A percentile compares a stretch with the other conserved stretches of the same genome.
Conservation (phyloP, 2,113 vertebrate species). For the Apodemus sylvaticus region DNA sequence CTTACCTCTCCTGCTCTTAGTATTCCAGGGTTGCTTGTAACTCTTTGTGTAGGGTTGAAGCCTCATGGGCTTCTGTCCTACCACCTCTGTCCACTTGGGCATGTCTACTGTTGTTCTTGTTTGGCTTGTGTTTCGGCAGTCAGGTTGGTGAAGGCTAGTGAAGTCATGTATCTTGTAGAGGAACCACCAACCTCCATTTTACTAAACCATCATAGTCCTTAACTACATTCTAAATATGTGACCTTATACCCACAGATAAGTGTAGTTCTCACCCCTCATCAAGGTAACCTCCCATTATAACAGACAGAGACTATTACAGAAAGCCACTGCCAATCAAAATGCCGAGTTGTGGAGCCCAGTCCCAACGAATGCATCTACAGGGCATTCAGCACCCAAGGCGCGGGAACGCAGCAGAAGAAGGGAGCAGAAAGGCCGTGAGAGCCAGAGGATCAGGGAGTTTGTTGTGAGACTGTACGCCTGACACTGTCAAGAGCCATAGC, state of each 20-base stretch:
- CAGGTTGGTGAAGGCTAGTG: neutral
- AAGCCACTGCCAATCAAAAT: neutral
- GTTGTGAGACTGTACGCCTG: neutral
- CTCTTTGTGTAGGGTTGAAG: neutral
- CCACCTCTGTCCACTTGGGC: neutral
- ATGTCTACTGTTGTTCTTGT: neutral
- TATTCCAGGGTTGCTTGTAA: neutral
- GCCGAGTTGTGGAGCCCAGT: too few relatives aligned
- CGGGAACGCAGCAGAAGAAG: neutral
- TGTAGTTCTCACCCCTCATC: neutral
- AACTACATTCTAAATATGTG: neutral
- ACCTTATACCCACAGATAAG: neutral
- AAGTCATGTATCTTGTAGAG: neutral
- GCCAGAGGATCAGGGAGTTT: neutral
- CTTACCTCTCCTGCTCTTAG: neutral
- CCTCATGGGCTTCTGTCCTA: neutral
- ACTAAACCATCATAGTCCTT: neutral
- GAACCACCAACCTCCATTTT: neutral
- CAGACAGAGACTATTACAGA: neutral
- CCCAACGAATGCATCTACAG: neutral
- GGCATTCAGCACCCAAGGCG: neutral
- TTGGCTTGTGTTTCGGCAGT: neutral
- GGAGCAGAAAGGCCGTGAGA: neutral
- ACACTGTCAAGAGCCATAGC: neutral
- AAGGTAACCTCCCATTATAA: neutral